These are phyloP conservation scores for Cephus nigrinus DNA, from an alignment of 2,888 invertebrate genomes.

Conservation along the genomic window DNA sequence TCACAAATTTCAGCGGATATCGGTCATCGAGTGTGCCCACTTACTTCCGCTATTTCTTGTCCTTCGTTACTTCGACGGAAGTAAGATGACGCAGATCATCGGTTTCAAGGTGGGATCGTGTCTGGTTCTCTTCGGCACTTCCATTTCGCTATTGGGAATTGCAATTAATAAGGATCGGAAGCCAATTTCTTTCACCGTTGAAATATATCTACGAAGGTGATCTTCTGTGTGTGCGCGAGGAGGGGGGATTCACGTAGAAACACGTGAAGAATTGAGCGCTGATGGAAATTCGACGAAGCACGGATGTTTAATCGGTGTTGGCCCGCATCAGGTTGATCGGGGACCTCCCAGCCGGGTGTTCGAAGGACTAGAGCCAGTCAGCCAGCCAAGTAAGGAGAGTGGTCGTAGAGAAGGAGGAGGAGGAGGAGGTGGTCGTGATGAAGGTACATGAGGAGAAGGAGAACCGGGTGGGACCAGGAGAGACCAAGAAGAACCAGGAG, in stretches of 20 bases:
- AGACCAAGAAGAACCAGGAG: slow-evolving; percentile 37
- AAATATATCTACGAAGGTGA: background rate
- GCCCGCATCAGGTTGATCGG: slow-evolving; percentile 65
- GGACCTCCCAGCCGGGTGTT: slow-evolving; percentile 58
- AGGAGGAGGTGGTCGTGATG: slow-evolving; percentile 16
- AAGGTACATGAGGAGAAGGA: slow-evolving; percentile 14
- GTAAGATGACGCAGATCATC: background rate
- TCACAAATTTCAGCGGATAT: slow-evolving; percentile 42
- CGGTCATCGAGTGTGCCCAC: slow-evolving; percentile 41
- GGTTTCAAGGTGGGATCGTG: background rate
- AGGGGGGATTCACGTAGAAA: background rate
- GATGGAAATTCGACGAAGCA: slow-evolving; percentile 54
- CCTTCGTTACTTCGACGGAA: background rate
- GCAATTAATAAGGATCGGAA: background rate
- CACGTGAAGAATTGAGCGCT: background rate
- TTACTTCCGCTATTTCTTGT: background rate
- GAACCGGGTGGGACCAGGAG: slow-evolving; percentile 27
- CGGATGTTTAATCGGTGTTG: slow-evolving; percentile 60
- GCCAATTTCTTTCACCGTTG: background rate
- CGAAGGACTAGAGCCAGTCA: slow-evolving; percentile 18
- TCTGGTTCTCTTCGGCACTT: background rate
- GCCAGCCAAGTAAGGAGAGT: slow-evolving; percentile 13
- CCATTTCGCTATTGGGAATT: background rate
- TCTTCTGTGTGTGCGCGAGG: background rate
- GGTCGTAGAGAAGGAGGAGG: slow-evolving; percentile 6